A percentile compares a stretch with the other conserved stretches of the same genome.
These are phyloP conservation scores for Agonopterix heracliana DNA, from an alignment of 2,888 invertebrate genomes.

Conservation along the genomic window DNA sequence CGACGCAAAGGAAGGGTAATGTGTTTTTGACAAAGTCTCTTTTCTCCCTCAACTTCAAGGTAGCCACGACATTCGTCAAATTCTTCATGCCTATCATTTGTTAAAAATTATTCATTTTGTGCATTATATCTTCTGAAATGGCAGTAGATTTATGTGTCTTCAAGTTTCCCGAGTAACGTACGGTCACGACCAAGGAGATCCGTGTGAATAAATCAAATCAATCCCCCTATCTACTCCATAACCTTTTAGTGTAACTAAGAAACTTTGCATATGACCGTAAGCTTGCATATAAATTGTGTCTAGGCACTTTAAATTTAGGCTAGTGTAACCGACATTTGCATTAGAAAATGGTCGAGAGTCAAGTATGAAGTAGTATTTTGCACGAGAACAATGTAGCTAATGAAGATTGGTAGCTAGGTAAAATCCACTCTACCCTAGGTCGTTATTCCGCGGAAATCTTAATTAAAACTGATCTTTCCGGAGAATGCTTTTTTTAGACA, in stretches of 20 bases:
- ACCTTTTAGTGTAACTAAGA: conserved; percentile 1
- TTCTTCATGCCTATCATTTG: conserved; percentile 32
- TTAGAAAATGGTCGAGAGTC: conserved; percentile 9
- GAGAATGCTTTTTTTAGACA: conserved; percentile 47
- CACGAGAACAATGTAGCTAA: conserved; percentile 58
- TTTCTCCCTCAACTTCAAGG: too few species aligned
- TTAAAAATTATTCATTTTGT: conserved; percentile 49
- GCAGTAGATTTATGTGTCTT: conserved; percentile 53
- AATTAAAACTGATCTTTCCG: conserved; percentile 68
- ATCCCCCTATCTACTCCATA: conserved; percentile 16
- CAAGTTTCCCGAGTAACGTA: conserved; percentile 55
- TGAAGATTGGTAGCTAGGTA: conserved; percentile 65
- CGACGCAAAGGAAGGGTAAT: too few species aligned
- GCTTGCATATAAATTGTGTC: background rate
- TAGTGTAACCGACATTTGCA: background rate
- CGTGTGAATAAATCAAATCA: conserved; percentile 49
- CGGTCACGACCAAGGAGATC: conserved; percentile 33
- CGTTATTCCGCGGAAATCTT: conserved; percentile 60
- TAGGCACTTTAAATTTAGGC: background rate
- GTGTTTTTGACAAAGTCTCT: too few species aligned
- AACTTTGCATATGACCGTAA: background rate
- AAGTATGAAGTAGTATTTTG: conserved; percentile 33
- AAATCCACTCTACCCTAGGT: conserved; percentile 47
- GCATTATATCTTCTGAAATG: conserved; percentile 46
- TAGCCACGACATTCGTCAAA: too few species aligned